A percentile compares a stretch with the other conserved stretches of the same genome.
phyloP scores from a whole-genome alignment of 2,113 vertebrate genomes.

The Eupsittula cactorum region DNA sequence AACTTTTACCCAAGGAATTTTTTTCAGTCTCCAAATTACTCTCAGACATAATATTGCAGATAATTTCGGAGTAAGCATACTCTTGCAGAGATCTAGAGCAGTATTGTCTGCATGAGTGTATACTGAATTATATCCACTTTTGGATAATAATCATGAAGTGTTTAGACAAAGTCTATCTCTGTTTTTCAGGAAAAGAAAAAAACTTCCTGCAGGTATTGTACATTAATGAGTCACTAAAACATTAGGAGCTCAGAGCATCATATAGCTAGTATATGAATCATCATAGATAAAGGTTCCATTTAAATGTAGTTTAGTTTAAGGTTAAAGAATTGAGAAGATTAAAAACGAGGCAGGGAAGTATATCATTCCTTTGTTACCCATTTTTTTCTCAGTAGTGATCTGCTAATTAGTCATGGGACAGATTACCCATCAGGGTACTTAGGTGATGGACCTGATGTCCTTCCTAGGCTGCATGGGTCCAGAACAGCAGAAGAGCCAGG shows the following conservation, averaged over 20 bases:
- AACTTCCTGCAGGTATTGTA: neutral
- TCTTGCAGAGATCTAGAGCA: neutral
- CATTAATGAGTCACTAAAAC: neutral
- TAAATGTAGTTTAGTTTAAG: neutral
- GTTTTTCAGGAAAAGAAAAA: neutral
- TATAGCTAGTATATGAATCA: neutral
- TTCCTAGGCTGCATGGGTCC: neutral
- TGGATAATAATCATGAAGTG: neutral
- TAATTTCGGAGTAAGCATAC: neutral
- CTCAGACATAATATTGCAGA: neutral
- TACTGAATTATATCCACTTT: neutral
- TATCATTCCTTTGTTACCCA: neutral
- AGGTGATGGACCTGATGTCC: neutral
- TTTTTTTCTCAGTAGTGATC: neutral
- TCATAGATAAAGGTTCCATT: neutral
- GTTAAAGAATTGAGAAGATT: neutral
- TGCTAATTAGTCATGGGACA: neutral
- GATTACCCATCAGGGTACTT: neutral
- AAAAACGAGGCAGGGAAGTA: neutral
- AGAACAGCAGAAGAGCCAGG: neutral
- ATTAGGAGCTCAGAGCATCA: neutral
- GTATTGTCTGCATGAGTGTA: neutral
- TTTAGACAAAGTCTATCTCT: neutral
- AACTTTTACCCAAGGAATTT: neutral
- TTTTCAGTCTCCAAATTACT: neutral